A percentile compares a stretch with the other conserved stretches of the same genome.
phyloP scores from a whole-genome alignment of 2,797 vertebrate species.

The Luscinia luscinia region DNA sequence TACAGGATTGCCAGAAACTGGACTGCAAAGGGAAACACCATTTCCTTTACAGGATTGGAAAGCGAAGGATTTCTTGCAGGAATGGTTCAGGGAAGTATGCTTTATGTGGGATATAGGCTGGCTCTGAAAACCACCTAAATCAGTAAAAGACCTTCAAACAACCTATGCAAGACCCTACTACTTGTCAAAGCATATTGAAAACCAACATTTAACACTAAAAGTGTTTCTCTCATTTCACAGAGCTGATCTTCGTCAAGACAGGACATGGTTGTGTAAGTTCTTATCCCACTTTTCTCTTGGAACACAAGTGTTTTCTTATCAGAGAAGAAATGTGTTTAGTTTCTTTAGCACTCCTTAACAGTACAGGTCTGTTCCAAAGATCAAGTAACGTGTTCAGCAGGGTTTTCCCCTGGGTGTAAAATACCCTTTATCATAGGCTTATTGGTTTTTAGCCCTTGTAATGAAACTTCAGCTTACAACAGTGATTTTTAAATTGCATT shows the following conservation, averaged over 20 bases:
- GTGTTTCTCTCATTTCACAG: not conserved
- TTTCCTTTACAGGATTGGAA: not conserved
- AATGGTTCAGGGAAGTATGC: not conserved
- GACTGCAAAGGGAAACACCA: not conserved
- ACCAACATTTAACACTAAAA: not conserved
- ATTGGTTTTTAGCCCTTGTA: not conserved
- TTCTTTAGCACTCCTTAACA: not conserved
- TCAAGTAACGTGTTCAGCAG: not conserved
- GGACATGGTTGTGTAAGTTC: not conserved
- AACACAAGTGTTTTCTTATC: not conserved
- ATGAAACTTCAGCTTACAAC: not conserved
- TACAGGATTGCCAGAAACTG: not conserved
- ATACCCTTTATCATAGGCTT: not conserved
- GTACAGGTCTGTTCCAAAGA: not conserved
- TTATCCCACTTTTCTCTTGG: not conserved
- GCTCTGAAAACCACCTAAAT: not conserved
- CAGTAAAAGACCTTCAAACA: not conserved
- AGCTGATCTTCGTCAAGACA: not conserved
- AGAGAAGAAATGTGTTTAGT: not conserved
- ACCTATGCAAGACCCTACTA: rapidly evolving
- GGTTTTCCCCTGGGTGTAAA: not conserved
- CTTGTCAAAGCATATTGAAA: not conserved
- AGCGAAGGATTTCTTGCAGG: not conserved
- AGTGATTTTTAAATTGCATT: not conserved
- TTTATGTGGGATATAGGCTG: not conserved